Percentiles rank a stretch among this genome's conserved stretches.
These are phyloP conservation scores for Sinocyclocheilus anshuiensis DNA, from an alignment of 2,113 vertebrate species.

Conservation along the genomic window DNA sequence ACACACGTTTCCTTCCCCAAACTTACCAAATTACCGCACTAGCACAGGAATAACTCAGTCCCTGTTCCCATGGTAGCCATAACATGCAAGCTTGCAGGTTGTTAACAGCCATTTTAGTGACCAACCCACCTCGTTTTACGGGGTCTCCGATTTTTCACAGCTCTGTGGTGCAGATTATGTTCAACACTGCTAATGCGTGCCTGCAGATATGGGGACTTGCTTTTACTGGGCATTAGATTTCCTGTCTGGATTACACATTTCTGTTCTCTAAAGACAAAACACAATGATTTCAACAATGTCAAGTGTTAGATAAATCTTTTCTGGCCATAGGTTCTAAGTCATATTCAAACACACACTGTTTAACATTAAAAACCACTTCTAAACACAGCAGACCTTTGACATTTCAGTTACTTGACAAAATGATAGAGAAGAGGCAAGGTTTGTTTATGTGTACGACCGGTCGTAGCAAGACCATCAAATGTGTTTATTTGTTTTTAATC, in stretches of 20 bases:
- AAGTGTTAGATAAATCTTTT: neutral
- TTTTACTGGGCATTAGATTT: constrained; percentile 55
- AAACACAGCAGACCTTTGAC: constrained; percentile 25
- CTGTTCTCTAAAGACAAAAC: constrained; percentile 29
- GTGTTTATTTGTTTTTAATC: constrained; percentile 63
- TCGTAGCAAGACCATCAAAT: constrained; percentile 39
- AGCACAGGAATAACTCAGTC: constrained; percentile 39
- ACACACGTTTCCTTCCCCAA: constrained; percentile 37
- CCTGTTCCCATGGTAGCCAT: constrained; percentile 68
- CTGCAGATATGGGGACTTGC: constrained; percentile 48
- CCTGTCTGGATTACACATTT: constrained; percentile 31
- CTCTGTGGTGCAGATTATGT: constrained; percentile 55
- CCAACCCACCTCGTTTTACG: constrained; percentile 64
- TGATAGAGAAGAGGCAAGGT: constrained; percentile 29
- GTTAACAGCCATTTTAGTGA: constrained; percentile 61
- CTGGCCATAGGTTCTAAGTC: neutral
- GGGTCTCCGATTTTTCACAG: constrained; percentile 49
- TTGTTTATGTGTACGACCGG: constrained; percentile 44
- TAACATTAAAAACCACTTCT: constrained; percentile 1
- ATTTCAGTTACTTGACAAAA: constrained; percentile 38
- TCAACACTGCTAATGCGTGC: constrained; percentile 59
- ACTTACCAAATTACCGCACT: constrained; percentile 33
- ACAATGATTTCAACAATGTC: neutral
- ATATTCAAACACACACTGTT: constrained; percentile 11
- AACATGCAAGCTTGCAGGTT: constrained; percentile 59